phyloP scores from a whole-genome alignment of 1,140 invertebrate species.

The Lordiphosa clarofinis region DNA sequence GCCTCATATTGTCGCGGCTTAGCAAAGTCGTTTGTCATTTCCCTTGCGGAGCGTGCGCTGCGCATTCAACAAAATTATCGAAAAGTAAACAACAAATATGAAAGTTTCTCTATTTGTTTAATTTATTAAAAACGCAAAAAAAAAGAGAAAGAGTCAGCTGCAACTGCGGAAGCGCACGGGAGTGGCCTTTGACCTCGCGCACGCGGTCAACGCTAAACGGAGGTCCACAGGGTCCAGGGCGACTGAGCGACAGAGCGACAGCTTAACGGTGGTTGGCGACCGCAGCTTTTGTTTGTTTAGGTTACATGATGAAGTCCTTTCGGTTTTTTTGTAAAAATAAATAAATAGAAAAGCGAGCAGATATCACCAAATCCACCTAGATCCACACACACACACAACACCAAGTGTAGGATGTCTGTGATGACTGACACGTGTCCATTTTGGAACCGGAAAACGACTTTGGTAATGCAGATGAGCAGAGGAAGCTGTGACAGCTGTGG shows the following conservation, averaged over 20 bases:
- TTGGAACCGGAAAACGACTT: not conserved
- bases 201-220: constrained; percentile 49
- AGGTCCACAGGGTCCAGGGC: constrained; percentile 36
- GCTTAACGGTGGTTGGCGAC: constrained; percentile 33
- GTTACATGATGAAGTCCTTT: not conserved
- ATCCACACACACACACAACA: constrained; percentile 6
- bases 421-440: not conserved
- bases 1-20: constrained; percentile 68
- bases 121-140: constrained; percentile 54
- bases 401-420: too few species aligned
- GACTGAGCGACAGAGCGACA: constrained; percentile 24
- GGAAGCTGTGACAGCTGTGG: too few species aligned
- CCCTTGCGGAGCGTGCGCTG: constrained; percentile 15
- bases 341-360: not conserved
- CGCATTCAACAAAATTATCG: constrained; percentile 34
- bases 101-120: constrained; percentile 56
- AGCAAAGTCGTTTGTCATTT: constrained; percentile 56
- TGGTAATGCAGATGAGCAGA: not conserved
- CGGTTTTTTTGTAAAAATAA: constrained; percentile 2
- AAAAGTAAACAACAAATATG: constrained; percentile 67
- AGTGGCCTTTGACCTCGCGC: constrained; percentile 43
- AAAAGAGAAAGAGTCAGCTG: constrained; percentile 11
- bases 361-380: not conserved
- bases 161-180: constrained; percentile 31
- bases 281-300: constrained; percentile 31